A percentile compares a stretch with the other conserved stretches of the same genome.
Conservation (phyloP, 2,113 vertebrate genomes). For the Phalacrocorax carbo region DNA sequence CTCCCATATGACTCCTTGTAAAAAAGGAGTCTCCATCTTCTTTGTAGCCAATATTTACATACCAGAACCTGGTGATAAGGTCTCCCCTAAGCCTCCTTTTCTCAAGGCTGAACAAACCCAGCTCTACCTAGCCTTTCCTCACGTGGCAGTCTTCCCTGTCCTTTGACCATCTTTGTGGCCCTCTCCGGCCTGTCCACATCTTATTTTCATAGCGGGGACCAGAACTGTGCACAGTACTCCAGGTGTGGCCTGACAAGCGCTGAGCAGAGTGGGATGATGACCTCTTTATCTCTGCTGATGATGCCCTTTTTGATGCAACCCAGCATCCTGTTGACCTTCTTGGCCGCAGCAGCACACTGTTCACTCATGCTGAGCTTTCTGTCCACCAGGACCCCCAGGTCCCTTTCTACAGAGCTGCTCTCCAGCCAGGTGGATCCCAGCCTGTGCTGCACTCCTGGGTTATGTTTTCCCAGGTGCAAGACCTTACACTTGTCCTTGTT, state of each 20-base stretch:
- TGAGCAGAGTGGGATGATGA: not conserved
- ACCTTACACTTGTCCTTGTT: not conserved
- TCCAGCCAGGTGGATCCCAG: too few relatives aligned
- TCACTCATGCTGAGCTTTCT: not conserved
- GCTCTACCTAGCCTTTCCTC: not conserved
- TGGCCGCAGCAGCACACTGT: not conserved
- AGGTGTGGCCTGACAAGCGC: not conserved
- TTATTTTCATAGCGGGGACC: not conserved
- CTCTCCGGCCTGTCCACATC: not conserved
- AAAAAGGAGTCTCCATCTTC: not conserved
- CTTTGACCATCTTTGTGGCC: not conserved
- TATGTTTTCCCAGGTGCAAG: not conserved
- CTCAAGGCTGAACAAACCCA: not conserved
- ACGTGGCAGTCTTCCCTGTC: not conserved
- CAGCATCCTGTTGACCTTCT: not conserved
- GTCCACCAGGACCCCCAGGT: not conserved
- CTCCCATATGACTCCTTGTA: not conserved
- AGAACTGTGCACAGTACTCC: not conserved
- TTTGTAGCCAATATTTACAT: not conserved
- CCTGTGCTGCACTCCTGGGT: not conserved
- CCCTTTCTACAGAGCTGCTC: not conserved
- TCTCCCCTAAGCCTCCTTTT: not conserved
- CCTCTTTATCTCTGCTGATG: not conserved
- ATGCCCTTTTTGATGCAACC: not conserved
- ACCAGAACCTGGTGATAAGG: not conserved